phyloP scores from a whole-genome alignment of 2,797 vertebrate genomes.

The Danionella dracula region DNA sequence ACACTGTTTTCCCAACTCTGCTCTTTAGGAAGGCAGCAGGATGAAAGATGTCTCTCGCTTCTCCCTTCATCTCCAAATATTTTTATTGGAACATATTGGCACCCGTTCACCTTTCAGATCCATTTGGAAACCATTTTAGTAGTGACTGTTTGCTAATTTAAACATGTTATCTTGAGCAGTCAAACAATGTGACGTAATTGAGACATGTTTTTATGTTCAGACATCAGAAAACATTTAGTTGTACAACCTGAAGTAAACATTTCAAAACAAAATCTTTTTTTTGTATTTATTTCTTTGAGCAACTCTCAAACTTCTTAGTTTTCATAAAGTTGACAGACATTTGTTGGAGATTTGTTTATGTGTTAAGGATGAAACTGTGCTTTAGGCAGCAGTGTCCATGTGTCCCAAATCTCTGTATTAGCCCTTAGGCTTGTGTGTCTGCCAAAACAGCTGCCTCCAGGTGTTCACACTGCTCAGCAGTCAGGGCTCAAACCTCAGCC shows the following conservation, averaged over 20 bases:
- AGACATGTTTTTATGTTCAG: conserved; percentile 63
- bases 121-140: conserved; percentile 55
- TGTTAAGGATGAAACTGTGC: conserved; percentile 16
- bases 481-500: conserved; percentile 18
- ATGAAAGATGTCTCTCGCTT: conserved; percentile 21
- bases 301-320: neutral
- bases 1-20: conserved; percentile 25
- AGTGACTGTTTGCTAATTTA: conserved; percentile 32
- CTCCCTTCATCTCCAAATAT: conserved; percentile 48
- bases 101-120: conserved; percentile 67
- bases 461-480: conserved; percentile 25
- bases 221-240: conserved; percentile 61
- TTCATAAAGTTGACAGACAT: neutral
- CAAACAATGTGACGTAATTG: conserved; percentile 34
- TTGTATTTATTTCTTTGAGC: neutral
- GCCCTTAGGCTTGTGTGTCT: neutral
- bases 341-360: conserved; percentile 5
- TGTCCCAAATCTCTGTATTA: neutral
- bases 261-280: conserved; percentile 46
- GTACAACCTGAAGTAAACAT: conserved; percentile 33
- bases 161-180: conserved; percentile 22
- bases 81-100: conserved; percentile 68
- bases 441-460: conserved; percentile 39
- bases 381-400: conserved; percentile 3
- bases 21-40: conserved; percentile 24